Conservation (phyloP, 2,888 invertebrate genomes). For the Ormyrus pomaceus region DNA sequence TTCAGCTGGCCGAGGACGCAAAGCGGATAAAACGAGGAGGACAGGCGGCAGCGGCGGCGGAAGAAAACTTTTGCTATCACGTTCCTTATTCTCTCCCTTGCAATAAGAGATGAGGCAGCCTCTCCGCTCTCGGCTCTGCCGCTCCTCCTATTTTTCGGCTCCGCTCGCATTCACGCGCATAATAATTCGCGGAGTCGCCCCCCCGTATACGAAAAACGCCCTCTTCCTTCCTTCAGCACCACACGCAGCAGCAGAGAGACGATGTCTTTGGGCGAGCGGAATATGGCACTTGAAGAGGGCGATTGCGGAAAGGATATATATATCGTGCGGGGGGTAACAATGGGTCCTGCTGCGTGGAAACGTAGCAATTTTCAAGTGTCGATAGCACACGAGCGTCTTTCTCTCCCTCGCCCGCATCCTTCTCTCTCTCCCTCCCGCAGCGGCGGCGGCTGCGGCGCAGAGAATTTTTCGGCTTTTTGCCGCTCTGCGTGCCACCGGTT, state of each 20-base stretch:
- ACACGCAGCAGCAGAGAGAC: too few species aligned
- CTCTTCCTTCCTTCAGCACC: slow-evolving; percentile 26
- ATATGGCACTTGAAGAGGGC: slow-evolving; percentile 25
- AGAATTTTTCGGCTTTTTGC: slow-evolving; percentile 2
- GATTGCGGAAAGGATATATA: slow-evolving; percentile 49
- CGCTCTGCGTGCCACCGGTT: neutral
- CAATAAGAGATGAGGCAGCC: slow-evolving; percentile 33
- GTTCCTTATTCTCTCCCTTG: slow-evolving; percentile 14
- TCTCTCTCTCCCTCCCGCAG: slow-evolving; percentile 31
- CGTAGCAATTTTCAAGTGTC: slow-evolving; percentile 72
- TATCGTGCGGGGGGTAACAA: slow-evolving; percentile 36
- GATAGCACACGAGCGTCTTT: slow-evolving; percentile 62
- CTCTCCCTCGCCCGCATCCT: slow-evolving; percentile 46
- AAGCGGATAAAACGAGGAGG: slow-evolving; percentile 15
- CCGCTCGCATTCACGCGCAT: slow-evolving; percentile 22
- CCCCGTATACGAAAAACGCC: slow-evolving; percentile 21
- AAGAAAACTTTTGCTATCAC: slow-evolving; percentile 50
- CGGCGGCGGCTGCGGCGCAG: slow-evolving; percentile 47
- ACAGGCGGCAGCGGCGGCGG: slow-evolving; percentile 16
- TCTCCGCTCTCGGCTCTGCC: neutral
- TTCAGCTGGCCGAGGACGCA: neutral
- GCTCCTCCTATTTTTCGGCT: slow-evolving; percentile 39
- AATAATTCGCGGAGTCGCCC: slow-evolving; percentile 30
- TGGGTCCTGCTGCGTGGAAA: slow-evolving; percentile 31
- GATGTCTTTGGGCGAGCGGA: too few species aligned